Conservation (phyloP, 2,888 invertebrate species). For the Zygaena filipendulae region DNA sequence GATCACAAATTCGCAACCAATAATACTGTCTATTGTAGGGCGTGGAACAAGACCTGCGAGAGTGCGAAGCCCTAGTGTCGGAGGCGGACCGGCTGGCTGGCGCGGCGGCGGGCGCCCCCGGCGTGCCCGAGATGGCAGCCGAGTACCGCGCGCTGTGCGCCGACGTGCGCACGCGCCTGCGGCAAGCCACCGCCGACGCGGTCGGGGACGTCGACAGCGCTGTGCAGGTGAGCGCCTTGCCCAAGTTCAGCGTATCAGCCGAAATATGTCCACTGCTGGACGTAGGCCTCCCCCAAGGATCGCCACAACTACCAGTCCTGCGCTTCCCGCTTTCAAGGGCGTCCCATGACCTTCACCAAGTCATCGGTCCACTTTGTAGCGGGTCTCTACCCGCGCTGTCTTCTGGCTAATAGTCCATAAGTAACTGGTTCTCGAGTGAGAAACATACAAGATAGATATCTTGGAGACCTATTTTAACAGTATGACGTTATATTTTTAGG, state of each 20-base stretch:
- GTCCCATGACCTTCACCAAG: no score
- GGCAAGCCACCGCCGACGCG: conserved; percentile 42
- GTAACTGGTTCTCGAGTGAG: neutral
- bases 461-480: no score
- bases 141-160: conserved; percentile 48
- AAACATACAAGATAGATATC: neutral
- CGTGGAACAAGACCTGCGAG: conserved; percentile 41
- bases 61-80: conserved; percentile 41
- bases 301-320: no score
- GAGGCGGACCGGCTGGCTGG: conserved; percentile 44
- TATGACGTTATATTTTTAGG: no score
- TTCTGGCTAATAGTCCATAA: neutral
- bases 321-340: no score
- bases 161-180: conserved; percentile 40
- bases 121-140: conserved; percentile 41
- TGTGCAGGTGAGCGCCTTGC: conserved; percentile 52
- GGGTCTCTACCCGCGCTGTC: no score
- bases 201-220: conserved; percentile 48
- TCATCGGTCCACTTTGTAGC: no score
- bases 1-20: no score
- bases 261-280: no score
- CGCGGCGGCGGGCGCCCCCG: conserved; percentile 26
- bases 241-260: no score
- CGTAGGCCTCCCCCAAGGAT: no score
- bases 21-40: conserved; percentile 25